Evolutionary conservation across 2,113 vertebrate genomes (phyloP).

Genomic region (Sphyrna mokarran): DNA sequence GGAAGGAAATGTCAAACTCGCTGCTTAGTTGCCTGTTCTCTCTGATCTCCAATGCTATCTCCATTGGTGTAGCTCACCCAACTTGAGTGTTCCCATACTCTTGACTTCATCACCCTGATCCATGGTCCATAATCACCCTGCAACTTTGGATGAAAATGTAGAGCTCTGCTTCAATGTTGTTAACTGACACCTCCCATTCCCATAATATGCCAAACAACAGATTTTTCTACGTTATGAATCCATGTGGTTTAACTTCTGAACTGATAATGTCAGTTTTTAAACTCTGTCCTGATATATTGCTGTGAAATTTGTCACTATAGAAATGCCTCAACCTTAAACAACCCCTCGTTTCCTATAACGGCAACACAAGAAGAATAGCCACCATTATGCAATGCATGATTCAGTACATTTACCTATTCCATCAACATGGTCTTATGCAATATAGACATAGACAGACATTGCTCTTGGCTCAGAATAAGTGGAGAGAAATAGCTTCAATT

Average conservation of each 20-base stretch:
- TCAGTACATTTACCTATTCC: not conserved
- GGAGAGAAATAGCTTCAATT: not conserved
- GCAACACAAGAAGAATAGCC: not conserved
- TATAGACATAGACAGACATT: not conserved
- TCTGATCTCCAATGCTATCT: too few species aligned
- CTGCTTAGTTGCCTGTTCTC: too few species aligned
- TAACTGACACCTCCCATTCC: too few species aligned
- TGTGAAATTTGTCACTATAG: not conserved
- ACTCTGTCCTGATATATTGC: not conserved
- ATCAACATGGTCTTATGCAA: not conserved
- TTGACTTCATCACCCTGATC: too few species aligned
- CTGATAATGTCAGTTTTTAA: not conserved
- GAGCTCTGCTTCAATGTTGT: too few species aligned
- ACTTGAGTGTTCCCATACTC: too few species aligned
- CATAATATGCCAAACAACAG: too few species aligned
- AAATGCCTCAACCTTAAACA: not conserved
- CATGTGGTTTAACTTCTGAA: not conserved
- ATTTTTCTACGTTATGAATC: too few species aligned
- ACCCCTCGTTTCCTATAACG: not conserved
- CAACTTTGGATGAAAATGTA: too few species aligned
- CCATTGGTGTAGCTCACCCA: too few species aligned
- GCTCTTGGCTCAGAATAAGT: not conserved
- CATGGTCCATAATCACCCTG: too few species aligned
- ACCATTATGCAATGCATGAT: not conserved
- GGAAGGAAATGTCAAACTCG: too few species aligned